Percentiles rank a stretch among this genome's conserved stretches.
Conservation (phyloP, 2,888 invertebrate genomes). For the Alentia gelatinosa region DNA sequence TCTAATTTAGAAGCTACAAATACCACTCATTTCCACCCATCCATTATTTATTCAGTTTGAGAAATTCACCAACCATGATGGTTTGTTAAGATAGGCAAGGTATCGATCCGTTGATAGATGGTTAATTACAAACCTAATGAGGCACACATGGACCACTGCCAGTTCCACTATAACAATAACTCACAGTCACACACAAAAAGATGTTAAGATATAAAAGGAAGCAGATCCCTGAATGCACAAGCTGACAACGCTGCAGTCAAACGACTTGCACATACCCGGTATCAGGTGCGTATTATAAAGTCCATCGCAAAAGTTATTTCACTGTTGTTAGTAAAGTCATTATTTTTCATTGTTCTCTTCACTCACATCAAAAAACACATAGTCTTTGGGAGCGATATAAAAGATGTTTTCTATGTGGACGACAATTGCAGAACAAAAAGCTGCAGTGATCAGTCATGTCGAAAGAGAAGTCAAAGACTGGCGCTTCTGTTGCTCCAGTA, state of each 20-base stretch:
- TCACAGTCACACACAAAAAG: neutral
- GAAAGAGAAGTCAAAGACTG: neutral
- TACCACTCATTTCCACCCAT: neutral
- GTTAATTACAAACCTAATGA: neutral
- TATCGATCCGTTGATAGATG: neutral
- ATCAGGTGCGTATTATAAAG: too few species aligned
- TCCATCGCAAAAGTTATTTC: too few species aligned
- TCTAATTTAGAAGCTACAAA: neutral
- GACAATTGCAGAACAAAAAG: neutral
- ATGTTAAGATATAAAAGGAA: neutral
- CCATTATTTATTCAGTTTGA: neutral
- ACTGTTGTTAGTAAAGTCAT: neutral
- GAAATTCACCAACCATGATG: neutral
- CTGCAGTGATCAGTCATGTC: slow-evolving; percentile 20
- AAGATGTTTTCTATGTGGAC: neutral
- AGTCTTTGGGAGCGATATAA: neutral
- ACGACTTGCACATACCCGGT: too few species aligned
- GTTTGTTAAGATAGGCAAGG: neutral
- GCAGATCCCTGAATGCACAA: neutral
- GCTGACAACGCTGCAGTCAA: too few species aligned
- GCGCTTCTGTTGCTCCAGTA: neutral
- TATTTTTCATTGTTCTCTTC: neutral
- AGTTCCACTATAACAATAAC: neutral
- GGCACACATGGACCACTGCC: neutral
- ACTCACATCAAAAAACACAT: neutral